Percentiles rank a stretch among this genome's conserved stretches.
Evolutionary conservation across 2,113 vertebrate genomes (phyloP).

Genomic region (Sorex fumeus): DNA sequence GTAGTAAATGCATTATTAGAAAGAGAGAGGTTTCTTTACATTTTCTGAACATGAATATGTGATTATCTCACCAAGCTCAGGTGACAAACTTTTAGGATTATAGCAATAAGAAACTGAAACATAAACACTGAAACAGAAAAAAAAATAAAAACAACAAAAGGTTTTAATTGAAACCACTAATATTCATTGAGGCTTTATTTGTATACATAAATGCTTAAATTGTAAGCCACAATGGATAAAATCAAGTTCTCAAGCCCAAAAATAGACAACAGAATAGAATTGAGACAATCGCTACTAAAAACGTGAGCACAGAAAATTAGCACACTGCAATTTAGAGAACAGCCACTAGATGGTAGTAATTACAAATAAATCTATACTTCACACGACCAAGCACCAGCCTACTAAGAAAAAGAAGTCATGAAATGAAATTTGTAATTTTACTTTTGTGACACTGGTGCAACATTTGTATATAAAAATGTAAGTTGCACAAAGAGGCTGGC

Average conservation of each 20-base stretch:
- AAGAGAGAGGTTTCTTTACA: conserved; percentile 17
- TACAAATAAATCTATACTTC: conserved; percentile 40
- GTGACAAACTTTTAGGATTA: conserved; percentile 14
- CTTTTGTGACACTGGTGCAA: neutral
- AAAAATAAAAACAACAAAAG: conserved; percentile 38
- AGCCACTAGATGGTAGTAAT: conserved; percentile 87
- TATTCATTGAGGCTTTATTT: conserved; percentile 54
- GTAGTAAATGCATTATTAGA: conserved; percentile 38
- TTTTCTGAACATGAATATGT: conserved; percentile 45
- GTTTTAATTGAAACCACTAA: conserved; percentile 34
- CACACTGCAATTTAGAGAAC: conserved; percentile 76
- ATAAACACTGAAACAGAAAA: neutral
- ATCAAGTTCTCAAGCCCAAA: conserved; percentile 16
- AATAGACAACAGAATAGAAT: neutral
- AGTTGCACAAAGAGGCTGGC: neutral
- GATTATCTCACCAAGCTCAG: conserved; percentile 47
- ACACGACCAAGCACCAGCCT: neutral
- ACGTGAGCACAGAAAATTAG: conserved; percentile 25
- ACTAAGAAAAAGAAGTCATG: neutral
- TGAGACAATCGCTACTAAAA: conserved; percentile 32
- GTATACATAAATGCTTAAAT: conserved; percentile 15
- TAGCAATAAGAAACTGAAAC: conserved; percentile 15
- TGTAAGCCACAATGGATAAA: conserved; percentile 53
- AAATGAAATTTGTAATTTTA: conserved; percentile 41
- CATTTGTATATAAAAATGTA: neutral